Evolutionary conservation across 2,888 invertebrate genomes (phyloP).

Genomic region (Pemphredon lugubris): DNA sequence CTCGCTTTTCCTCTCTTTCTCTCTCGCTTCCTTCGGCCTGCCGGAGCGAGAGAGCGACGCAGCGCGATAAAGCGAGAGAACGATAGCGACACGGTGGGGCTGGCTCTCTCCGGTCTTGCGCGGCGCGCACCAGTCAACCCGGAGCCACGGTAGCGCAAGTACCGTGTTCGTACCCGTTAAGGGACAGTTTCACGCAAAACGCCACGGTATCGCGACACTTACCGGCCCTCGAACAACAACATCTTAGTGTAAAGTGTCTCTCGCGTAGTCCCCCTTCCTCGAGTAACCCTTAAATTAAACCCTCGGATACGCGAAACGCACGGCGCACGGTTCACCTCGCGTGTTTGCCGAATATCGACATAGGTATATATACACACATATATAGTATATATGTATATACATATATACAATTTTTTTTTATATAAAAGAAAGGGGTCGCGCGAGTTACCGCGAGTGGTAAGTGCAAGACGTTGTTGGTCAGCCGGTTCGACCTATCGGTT

Average conservation of each 20-base stretch:
- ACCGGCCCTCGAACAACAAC: slow-evolving; percentile 36
- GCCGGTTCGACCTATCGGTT: slow-evolving; percentile 13
- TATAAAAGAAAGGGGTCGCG: neutral
- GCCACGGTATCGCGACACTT: slow-evolving; percentile 50
- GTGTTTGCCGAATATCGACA: neutral
- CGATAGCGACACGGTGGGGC: slow-evolving; percentile 78
- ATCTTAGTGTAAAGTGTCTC: slow-evolving; percentile 20
- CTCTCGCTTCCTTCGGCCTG: slow-evolving; percentile 43
- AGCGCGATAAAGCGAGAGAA: slow-evolving; percentile 61
- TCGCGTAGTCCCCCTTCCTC: no score
- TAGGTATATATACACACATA: neutral
- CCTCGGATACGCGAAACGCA: no score
- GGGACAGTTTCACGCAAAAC: slow-evolving; percentile 58
- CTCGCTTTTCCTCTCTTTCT: slow-evolving; percentile 32
- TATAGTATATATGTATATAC: no score
- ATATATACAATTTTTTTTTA: no score
- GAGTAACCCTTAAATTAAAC: no score
- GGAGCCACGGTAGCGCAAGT: slow-evolving; percentile 80
- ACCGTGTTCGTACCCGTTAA: slow-evolving; percentile 66
- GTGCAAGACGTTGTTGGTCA: slow-evolving; percentile 13
- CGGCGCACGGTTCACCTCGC: no score
- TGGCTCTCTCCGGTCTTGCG: slow-evolving; percentile 80
- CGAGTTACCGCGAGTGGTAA: slow-evolving; percentile 30
- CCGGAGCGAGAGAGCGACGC: slow-evolving; percentile 27
- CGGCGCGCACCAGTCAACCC: slow-evolving; percentile 79